Conservation (phyloP, 2,888 invertebrate species). For the Syritta pipiens region DNA sequence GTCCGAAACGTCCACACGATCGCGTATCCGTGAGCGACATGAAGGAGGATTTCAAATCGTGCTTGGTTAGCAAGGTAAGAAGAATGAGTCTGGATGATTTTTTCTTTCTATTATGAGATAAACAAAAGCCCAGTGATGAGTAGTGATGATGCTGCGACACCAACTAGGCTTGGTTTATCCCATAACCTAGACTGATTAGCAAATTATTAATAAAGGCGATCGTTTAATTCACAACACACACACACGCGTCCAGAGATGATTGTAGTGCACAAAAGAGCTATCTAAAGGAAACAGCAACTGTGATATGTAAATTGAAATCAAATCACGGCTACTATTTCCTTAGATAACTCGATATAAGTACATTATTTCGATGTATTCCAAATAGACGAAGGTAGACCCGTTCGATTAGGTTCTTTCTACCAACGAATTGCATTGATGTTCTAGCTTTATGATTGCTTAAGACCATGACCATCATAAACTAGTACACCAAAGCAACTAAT, state of each 20-base stretch:
- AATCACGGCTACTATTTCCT: slow-evolving; percentile 80
- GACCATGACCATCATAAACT: slow-evolving; percentile 75
- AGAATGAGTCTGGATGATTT: slow-evolving; percentile 71
- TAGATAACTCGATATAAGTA: slow-evolving; percentile 79
- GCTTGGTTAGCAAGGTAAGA: slow-evolving; percentile 91
- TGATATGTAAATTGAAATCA: slow-evolving; percentile 75
- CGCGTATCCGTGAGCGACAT: slow-evolving; percentile 93
- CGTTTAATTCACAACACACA: not conserved
- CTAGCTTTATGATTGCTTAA: slow-evolving; percentile 79
- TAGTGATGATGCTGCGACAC: slow-evolving; percentile 61
- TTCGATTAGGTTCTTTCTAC: slow-evolving; percentile 16
- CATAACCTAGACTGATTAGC: slow-evolving; percentile 72
- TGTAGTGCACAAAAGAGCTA: slow-evolving; percentile 79
- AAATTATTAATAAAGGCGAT: not conserved
- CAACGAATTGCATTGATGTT: slow-evolving; percentile 76
- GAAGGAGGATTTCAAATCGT: slow-evolving; percentile 92
- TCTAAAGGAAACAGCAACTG: slow-evolving; percentile 80
- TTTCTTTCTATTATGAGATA: slow-evolving; percentile 76
- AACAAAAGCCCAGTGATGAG: slow-evolving; percentile 80
- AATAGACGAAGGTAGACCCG: not conserved
- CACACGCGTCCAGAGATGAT: slow-evolving; percentile 9
- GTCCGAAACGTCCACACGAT: slow-evolving; percentile 98
- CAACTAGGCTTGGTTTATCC: slow-evolving; percentile 79
- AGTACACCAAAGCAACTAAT: slow-evolving; percentile 78
- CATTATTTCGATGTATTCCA: slow-evolving; percentile 12